Conservation (phyloP, 2,113 vertebrate species). For the Zeus faber region DNA sequence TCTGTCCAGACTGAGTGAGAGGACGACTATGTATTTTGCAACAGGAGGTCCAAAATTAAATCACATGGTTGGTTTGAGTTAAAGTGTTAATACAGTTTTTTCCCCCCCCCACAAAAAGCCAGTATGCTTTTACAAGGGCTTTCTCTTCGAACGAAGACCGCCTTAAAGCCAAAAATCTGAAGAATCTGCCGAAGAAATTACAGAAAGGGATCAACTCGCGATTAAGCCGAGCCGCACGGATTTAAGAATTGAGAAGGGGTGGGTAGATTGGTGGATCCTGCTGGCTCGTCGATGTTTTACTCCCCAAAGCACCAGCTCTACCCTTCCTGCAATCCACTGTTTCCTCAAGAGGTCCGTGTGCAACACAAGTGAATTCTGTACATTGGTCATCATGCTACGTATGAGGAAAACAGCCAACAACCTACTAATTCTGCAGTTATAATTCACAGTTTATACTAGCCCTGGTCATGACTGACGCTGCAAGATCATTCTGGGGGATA, state of each 20-base stretch:
- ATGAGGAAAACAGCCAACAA: constrained; percentile 30
- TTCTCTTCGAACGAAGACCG: constrained; percentile 7
- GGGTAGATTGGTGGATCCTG: too few relatives aligned
- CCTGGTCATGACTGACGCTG: constrained; percentile 30
- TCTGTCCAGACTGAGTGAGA: background rate
- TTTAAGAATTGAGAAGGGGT: too few relatives aligned
- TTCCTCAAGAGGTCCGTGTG: background rate
- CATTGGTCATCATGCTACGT: constrained; percentile 52
- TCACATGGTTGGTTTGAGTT: constrained; percentile 33
- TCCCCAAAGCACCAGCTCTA: too few relatives aligned
- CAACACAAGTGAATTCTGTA: constrained; percentile 15
- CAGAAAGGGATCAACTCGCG: constrained; percentile 16
- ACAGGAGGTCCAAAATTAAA: constrained; percentile 42
- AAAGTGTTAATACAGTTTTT: constrained; percentile 28
- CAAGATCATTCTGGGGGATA: constrained; percentile 28
- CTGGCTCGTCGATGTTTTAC: too few relatives aligned
- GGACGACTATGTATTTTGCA: background rate
- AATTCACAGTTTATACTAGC: constrained; percentile 70
- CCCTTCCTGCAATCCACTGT: background rate
- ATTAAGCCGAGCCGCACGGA: background rate
- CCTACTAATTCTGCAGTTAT: constrained; percentile 41
- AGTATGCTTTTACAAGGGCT: constrained; percentile 9
- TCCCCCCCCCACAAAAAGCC: background rate
- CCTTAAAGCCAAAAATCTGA: constrained; percentile 31
- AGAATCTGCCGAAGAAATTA: background rate